phyloP scores from a whole-genome alignment of 2,797 vertebrate genomes.

The Myiothlypis chrysogaster region DNA sequence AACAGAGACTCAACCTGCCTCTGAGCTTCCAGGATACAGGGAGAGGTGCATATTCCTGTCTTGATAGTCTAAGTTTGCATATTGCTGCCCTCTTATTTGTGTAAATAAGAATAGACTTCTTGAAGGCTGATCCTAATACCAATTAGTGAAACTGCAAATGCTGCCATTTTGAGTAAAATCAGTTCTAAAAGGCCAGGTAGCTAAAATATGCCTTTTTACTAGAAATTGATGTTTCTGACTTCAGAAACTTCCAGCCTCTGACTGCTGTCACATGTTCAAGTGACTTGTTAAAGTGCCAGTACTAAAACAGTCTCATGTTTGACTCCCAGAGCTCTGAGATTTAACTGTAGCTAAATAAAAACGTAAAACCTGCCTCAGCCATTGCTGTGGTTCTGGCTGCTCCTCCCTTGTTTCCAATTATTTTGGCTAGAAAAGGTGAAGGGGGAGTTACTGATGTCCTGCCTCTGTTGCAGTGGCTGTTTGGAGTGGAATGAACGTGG shows the following conservation, averaged over 20 bases:
- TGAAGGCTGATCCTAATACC: not conserved
- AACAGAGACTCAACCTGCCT: not conserved
- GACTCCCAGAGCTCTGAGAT: not conserved
- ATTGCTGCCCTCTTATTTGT: not conserved
- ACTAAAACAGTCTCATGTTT: not conserved
- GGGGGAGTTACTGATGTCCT: not conserved
- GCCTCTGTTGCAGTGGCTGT: constrained; percentile 83
- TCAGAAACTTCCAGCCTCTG: not conserved
- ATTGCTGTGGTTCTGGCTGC: not conserved
- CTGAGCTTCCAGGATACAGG: not conserved
- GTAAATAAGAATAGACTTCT: not conserved
- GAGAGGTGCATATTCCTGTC: not conserved
- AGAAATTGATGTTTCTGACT: not conserved
- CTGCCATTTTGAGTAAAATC: not conserved
- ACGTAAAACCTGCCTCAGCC: not conserved
- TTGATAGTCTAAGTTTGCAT: not conserved
- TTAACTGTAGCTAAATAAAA: not conserved
- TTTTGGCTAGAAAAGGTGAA: not conserved
- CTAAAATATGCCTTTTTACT: not conserved
- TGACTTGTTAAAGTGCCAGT: not conserved
- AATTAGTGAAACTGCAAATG: not conserved
- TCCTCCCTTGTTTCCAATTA: not conserved
- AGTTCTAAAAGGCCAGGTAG: not conserved
- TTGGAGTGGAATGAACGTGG: constrained; percentile 94
- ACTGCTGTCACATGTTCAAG: not conserved